These are phyloP conservation scores for Agonopterix heracliana DNA, from an alignment of 2,888 invertebrate species.

Conservation along the genomic window DNA sequence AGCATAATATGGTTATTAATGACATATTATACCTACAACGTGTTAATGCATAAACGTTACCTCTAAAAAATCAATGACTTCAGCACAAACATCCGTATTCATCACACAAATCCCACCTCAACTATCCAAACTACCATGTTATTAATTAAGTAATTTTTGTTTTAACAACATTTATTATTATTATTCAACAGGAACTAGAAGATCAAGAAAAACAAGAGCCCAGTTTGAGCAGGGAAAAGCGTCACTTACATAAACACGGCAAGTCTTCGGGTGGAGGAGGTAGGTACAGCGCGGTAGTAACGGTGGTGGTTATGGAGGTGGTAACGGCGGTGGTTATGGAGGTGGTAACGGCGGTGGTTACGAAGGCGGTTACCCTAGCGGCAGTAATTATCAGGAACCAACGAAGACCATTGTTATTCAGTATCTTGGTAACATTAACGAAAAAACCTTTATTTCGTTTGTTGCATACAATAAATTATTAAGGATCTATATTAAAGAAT, in stretches of 20 bases:
- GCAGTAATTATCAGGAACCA: neutral
- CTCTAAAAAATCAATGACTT: too few species aligned
- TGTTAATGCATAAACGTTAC: too few species aligned
- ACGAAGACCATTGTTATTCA: conserved; percentile 25
- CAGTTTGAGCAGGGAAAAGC: conserved; percentile 44
- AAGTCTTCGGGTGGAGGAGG: conserved; percentile 31
- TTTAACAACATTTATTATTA: conserved; percentile 2
- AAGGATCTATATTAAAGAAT: too few species aligned
- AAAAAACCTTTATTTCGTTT: too few species aligned
- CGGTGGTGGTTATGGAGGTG: conserved; percentile 24
- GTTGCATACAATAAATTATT: too few species aligned
- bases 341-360: conserved; percentile 13
- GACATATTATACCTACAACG: too few species aligned
- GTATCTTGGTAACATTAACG: neutral
- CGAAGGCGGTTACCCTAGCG: neutral
- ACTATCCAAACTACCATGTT: too few species aligned
- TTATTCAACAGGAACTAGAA: conserved; percentile 47
- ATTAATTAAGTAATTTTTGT: conserved; percentile 13
- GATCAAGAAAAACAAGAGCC: conserved; percentile 40
- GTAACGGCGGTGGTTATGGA: conserved; percentile 15
- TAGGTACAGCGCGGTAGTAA: conserved; percentile 23
- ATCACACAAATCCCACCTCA: too few species aligned
- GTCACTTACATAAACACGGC: conserved; percentile 33
- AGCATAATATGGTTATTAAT: too few species aligned
- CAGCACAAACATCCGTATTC: too few species aligned